Base-by-base conservation (phyloP, 2,888 invertebrate species). In the Diarsia rubi region DNA sequence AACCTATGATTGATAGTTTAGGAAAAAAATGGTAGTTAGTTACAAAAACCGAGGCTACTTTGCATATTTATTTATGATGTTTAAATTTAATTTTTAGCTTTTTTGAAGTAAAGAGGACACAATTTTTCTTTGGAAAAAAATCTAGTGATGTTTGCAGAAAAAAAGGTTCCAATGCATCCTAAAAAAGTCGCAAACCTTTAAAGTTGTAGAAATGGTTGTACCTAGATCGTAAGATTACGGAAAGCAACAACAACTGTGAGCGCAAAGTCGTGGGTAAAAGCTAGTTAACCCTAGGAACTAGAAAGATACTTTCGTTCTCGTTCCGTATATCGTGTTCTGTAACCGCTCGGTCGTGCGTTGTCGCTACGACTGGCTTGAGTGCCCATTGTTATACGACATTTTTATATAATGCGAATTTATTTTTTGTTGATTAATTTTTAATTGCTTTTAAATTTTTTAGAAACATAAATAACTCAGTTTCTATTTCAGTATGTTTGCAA, bases 281-380 rank as follows among this genome's bases (percentile, higher is more conserved):
- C 42, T 62, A 52, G 69, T 60, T 45, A 60, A 54, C 73, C 45
- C 69, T 21, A 60, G n/a, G 44, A 69, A 69, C 60, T 67, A 64
- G 65, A 71, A 67, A 72, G 65, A 79, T 79, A 92, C 92, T 92
- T 91, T 92, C 92, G 87, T 90, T 92, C 88, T 92, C 90, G 80
- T 89, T 90, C 54, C 67, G 82, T 84, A 72, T 83, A 73, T 76
- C 70, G 85, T 24, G 60, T 68, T 64, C 67, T 81, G 77, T 78
- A 80, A 82, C 68, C 45, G 78, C 1, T 65, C 80, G 47, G 54
- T 57, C 68, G 72, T 64, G 67, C 24, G 63, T 75, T 79, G 82
- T 75, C 64, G 71, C 77, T 78, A 73, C 72, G 59, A 12, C 24
- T 42, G 45, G 19, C 5, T 27, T 31, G 37, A 24, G 81, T 75